Conservation (phyloP, 1,140 invertebrate species). For the Agrypnia vestita region DNA sequence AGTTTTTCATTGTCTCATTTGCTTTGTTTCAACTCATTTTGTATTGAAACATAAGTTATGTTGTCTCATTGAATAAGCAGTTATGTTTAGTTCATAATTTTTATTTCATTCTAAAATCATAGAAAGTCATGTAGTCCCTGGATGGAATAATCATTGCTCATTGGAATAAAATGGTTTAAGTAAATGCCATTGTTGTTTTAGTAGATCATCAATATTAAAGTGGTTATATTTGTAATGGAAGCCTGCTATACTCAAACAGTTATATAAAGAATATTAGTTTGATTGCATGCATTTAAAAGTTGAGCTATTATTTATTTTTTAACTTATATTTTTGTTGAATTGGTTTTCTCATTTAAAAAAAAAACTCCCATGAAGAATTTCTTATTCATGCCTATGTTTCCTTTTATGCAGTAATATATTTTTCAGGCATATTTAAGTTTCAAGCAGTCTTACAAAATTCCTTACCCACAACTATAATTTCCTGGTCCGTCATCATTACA, state of each 20-base stretch:
- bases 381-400: no score
- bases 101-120: no score
- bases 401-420: no score
- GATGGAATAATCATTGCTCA: slow-evolving; percentile 6
- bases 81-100: no score
- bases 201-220: slow-evolving; percentile 8
- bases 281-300: slow-evolving; percentile 42
- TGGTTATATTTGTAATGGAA: slow-evolving; percentile 19
- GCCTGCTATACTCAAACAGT: slow-evolving; percentile 36
- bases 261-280: slow-evolving; percentile 29
- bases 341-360: not conserved
- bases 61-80: no score
- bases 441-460: no score
- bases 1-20: no score
- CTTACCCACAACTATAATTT: no score
- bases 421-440: no score
- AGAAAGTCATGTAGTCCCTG: no score
- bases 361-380: not conserved
- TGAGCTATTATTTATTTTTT: slow-evolving; percentile 39
- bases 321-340: not conserved
- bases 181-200: not conserved
- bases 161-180: not conserved
- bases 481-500: not conserved
- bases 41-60: no score
- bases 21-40: no score